Evolutionary conservation across 1,140 invertebrate species (phyloP).

Genomic region (Saccostrea cuccullata): DNA sequence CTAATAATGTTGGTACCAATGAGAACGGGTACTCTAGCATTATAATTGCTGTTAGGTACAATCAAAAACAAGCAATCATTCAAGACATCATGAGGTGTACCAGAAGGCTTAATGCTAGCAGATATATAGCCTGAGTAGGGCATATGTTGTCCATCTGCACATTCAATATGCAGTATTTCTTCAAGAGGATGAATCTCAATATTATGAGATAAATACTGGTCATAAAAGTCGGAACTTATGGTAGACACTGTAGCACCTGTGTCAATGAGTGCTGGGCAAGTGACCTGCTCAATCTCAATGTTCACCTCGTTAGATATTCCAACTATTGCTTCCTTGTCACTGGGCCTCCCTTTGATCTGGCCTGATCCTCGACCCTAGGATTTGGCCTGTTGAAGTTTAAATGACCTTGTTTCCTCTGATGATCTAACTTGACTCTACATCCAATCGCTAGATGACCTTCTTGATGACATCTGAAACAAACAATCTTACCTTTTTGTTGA

Average conservation of each 20-base stretch:
- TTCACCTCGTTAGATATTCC: not conserved
- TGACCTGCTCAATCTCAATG: conserved; percentile 7
- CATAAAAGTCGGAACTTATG: conserved; percentile 46
- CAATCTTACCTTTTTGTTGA: too few species aligned
- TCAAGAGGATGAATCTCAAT: conserved; percentile 35
- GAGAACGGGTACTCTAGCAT: not conserved
- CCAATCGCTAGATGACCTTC: conserved; percentile 36
- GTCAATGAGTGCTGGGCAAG: conserved; percentile 48
- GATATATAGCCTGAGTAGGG: conserved; percentile 58
- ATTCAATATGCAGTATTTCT: conserved; percentile 46
- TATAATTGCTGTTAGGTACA: conserved; percentile 7
- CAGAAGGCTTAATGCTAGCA: not conserved
- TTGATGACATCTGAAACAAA: too few species aligned
- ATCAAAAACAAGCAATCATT: not conserved
- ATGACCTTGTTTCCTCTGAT: not conserved
- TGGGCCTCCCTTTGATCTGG: not conserved
- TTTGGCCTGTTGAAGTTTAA: conserved; percentile 6
- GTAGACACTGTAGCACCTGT: conserved; percentile 50
- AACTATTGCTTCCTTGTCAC: not conserved
- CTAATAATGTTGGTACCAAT: too few species aligned
- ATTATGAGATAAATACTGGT: conserved; percentile 22
- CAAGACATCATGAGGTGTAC: not conserved
- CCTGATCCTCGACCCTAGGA: not conserved
- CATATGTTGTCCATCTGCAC: conserved; percentile 54
- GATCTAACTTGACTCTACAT: conserved; percentile 34